A percentile compares a stretch with the other conserved stretches of the same genome.
Conservation (phyloP, 1,140 invertebrate genomes). For the Globodera rostochiensis region DNA sequence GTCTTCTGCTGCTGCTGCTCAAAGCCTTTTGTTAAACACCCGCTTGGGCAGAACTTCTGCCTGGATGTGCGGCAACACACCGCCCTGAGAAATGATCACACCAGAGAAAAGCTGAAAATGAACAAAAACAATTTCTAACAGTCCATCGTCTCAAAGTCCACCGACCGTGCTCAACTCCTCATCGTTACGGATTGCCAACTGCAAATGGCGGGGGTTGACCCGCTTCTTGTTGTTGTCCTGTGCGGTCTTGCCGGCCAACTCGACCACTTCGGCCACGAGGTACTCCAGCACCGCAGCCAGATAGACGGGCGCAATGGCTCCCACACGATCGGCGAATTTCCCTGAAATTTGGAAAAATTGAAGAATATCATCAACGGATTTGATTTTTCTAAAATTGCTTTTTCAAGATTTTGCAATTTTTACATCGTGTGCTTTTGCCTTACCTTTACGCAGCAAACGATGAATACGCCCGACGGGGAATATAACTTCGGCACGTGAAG, state of each 20-base stretch:
- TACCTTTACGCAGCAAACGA: conserved; percentile 75
- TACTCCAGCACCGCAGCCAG: conserved; percentile 73
- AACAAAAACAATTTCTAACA: not conserved
- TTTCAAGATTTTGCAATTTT: conserved; percentile 74
- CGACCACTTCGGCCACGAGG: conserved; percentile 76
- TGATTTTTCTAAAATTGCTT: conserved; percentile 12
- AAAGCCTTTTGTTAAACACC: not conserved
- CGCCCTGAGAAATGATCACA: conserved; percentile 81
- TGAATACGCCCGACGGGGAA: conserved; percentile 77
- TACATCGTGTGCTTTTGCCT: too few species aligned
- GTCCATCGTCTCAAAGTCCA: conserved; percentile 67
- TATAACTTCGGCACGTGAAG: conserved; percentile 73
- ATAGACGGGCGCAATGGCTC: conserved; percentile 76
- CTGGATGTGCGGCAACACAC: conserved; percentile 80
- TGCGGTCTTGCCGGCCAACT: conserved; percentile 72
- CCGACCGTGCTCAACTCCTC: conserved; percentile 69
- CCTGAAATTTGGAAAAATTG: conserved; percentile 63
- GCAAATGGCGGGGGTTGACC: conserved; percentile 77
- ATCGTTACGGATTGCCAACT: conserved; percentile 43
- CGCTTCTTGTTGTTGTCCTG: conserved; percentile 71
- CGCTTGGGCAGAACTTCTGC: conserved; percentile 72
- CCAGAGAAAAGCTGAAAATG: conserved; percentile 72
- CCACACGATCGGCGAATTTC: conserved; percentile 75
- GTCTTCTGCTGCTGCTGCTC: not conserved
- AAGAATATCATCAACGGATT: not conserved